These are phyloP conservation scores for Clostera curtula DNA, from an alignment of 2,888 invertebrate genomes.

Conservation along the genomic window DNA sequence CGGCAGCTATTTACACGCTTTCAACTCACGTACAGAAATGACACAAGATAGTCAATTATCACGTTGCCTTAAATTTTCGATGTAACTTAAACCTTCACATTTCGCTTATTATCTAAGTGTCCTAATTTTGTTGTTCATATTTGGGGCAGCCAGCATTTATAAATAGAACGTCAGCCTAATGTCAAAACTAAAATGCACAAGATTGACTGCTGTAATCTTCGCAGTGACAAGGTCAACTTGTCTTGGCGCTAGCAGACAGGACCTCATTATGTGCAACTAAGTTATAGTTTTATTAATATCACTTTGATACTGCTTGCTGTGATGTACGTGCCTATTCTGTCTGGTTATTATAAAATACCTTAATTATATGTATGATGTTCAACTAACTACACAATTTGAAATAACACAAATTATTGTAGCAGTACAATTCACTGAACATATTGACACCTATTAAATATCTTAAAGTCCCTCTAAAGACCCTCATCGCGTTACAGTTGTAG, in stretches of 20 bases:
- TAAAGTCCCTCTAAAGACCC: too few relatives aligned
- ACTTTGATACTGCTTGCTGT: slow-evolving; percentile 27
- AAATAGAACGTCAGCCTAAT: slow-evolving; percentile 33
- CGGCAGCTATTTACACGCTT: too few relatives aligned
- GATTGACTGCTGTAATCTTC: slow-evolving; percentile 47
- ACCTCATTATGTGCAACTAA: slow-evolving; percentile 42
- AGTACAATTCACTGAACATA: too few relatives aligned
- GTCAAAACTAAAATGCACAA: slow-evolving; percentile 27
- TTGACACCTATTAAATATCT: too few relatives aligned
- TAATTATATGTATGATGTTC: too few relatives aligned
- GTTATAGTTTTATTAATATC: slow-evolving; percentile 44
- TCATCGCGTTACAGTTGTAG: too few relatives aligned
- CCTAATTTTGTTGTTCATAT: slow-evolving; percentile 34
- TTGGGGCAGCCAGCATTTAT: slow-evolving; percentile 34
- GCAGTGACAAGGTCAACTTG: slow-evolving; percentile 52
- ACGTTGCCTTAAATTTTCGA: slow-evolving; percentile 1
- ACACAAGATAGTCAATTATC: slow-evolving; percentile 4
- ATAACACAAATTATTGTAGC: too few relatives aligned
- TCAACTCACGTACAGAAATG: too few relatives aligned
- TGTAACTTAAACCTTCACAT: slow-evolving; percentile 23
- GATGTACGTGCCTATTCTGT: not conserved
- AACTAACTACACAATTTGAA: too few relatives aligned
- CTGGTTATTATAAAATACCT: too few relatives aligned
- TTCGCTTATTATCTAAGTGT: slow-evolving; percentile 28
- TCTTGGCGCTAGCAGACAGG: slow-evolving; percentile 43